Percentiles rank a stretch among this genome's conserved stretches.
Evolutionary conservation across 2,113 vertebrate species (phyloP).

Genomic region (Tauraco erythrolophus): DNA sequence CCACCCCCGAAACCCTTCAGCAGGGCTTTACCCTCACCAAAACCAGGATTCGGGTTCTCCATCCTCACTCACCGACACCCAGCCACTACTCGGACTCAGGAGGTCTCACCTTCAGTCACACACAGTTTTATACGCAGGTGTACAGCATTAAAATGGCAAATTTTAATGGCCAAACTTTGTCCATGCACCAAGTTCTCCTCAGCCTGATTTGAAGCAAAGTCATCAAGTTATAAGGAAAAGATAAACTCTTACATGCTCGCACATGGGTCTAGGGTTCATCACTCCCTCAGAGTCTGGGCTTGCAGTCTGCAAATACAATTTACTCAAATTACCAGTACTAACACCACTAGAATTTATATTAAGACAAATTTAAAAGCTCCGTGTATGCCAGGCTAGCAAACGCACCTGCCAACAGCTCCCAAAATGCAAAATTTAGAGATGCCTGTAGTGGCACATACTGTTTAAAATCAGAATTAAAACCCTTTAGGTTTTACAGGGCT

Average conservation of each 20-base stretch:
- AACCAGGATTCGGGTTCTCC: background rate
- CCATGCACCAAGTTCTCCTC: rapidly evolving
- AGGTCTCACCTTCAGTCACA: background rate
- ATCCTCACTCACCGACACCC: background rate
- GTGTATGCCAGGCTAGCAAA: background rate
- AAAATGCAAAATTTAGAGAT: background rate
- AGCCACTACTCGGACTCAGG: background rate
- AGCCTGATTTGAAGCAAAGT: background rate
- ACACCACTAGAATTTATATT: background rate
- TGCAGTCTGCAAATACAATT: background rate
- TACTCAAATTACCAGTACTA: background rate
- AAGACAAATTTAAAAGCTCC: background rate
- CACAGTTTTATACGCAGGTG: rapidly evolving
- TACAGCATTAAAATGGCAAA: background rate
- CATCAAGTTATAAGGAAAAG: background rate
- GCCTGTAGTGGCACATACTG: background rate
- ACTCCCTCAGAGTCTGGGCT: background rate
- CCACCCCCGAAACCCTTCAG: background rate
- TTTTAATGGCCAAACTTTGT: background rate
- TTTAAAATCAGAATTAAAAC: background rate
- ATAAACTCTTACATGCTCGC: background rate
- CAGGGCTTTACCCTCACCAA: background rate
- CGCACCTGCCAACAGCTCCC: background rate
- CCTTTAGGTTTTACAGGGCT: background rate
- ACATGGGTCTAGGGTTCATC: background rate